phyloP scores from a whole-genome alignment of 2,113 vertebrate genomes.

The Progne subis region DNA sequence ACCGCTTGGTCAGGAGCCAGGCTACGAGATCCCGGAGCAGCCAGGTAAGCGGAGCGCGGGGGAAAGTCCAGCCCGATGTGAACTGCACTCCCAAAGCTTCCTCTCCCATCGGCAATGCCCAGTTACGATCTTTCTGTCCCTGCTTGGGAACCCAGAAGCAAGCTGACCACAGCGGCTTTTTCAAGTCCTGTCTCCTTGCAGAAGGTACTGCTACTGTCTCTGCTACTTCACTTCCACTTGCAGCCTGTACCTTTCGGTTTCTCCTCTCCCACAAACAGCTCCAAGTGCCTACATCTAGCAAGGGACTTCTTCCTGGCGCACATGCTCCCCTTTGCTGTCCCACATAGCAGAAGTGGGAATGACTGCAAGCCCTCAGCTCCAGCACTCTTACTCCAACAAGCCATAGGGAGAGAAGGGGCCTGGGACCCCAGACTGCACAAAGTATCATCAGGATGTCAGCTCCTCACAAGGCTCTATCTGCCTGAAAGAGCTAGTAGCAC shows the following conservation, averaged over 20 bases:
- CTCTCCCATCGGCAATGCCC: background rate
- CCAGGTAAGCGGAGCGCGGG: background rate
- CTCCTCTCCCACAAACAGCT: background rate
- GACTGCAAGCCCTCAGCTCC: background rate
- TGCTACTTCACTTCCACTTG: background rate
- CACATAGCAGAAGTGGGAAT: background rate
- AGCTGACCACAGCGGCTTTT: background rate
- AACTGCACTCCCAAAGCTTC: background rate
- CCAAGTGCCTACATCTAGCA: background rate
- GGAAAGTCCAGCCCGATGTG: background rate
- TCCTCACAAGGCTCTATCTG: background rate
- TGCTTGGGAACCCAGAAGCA: background rate
- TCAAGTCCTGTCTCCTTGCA: background rate
- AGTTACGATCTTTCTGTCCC: background rate
- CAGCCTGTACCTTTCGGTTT: background rate
- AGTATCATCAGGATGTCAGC: background rate
- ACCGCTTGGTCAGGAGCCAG: background rate
- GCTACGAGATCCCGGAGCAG: background rate
- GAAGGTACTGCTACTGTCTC: background rate
- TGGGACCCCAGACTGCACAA: background rate
- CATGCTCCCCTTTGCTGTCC: background rate
- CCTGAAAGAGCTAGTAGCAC: background rate
- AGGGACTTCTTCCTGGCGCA: background rate
- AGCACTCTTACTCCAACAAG: no score
- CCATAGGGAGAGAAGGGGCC: background rate